Evolutionary conservation across 2,888 invertebrate genomes (phyloP), one percentile per base, ranked within the genome.

Genomic region (Lepidocyrtoides sp.): DNA sequence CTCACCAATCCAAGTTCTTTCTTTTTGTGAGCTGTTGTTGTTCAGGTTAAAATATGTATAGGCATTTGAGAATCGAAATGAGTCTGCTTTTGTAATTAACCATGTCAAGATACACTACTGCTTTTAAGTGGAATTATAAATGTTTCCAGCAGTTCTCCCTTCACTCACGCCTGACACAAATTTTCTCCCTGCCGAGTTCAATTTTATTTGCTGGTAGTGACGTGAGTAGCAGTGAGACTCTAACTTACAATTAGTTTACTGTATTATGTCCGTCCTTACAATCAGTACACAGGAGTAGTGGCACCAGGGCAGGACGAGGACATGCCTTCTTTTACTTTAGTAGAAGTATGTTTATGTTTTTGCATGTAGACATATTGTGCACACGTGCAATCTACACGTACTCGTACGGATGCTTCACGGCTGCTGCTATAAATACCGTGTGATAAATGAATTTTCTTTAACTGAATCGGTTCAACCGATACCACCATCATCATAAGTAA

Each of bases 71-170:
- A 84, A 75, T 88, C 23, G 75, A 69, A 63, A 44, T 72, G 83
- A 90, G 75, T 81, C 36, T 54, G 32, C 41, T 66, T 66, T 83
- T 41, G 51, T 89, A 84, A 89, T 89, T 85, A 90, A 75, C 69
- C 57, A 54, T 85, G 90, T 90, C 90, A 90, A 81, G 84, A 36
- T 72, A 48, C 79, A 87, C 44, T 77, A n/a, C n/a, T n/a, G 51
- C 32, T 60, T 57, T 82, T 82, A 51, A 82, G 81, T 60, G 81
- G 41, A 82, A 82, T 79, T 79, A 79, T 79, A 54, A 79, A 79
- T 54, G 77, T 79, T 26, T 54, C 29, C n/a, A 29, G 51, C 32
- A 77, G 14, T 26, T 48, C n/a, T 44, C 51, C 54, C 54, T 79
- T 54, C 54, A 79, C 77, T 54, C 77, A 79, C 29, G 75, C n/a